phyloP scores from a whole-genome alignment of 2,113 vertebrate species.

The Equus przewalskii region DNA sequence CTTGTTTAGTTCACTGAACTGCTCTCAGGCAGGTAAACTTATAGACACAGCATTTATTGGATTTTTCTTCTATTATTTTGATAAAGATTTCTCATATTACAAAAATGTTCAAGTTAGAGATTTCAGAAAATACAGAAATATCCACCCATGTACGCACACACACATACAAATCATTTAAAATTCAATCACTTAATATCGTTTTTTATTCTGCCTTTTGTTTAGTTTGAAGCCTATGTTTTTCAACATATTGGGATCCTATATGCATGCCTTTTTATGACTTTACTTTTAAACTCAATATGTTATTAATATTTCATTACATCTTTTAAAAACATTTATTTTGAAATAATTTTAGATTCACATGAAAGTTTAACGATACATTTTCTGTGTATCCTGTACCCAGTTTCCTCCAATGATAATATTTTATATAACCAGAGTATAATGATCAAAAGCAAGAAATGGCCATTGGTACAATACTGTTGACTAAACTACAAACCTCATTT shows the following conservation, averaged over 20 bases:
- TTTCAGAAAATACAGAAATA: slow-evolving; percentile 4
- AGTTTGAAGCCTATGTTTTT: background rate
- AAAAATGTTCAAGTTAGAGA: background rate
- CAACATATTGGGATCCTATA: background rate
- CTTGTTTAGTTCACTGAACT: background rate
- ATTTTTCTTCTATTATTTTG: background rate
- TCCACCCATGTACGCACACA: background rate
- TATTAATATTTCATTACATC: background rate
- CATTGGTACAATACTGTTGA: background rate
- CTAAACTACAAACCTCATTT: background rate
- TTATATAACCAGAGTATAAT: background rate
- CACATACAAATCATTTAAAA: background rate
- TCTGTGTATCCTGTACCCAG: background rate
- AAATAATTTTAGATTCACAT: slow-evolving; percentile 31
- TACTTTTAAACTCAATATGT: background rate
- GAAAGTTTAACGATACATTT: slow-evolving; percentile 11
- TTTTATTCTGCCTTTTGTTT: slow-evolving; percentile 9
- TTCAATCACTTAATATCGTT: background rate
- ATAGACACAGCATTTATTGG: background rate
- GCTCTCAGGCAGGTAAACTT: background rate
- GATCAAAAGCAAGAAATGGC: background rate
- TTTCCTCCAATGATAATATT: background rate
- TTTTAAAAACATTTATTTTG: slow-evolving; percentile 4
- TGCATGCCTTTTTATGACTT: background rate
- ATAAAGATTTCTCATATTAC: background rate